These are phyloP conservation scores for Phaethon lepturus DNA, from an alignment of 2,113 vertebrate genomes.

Conservation along the genomic window DNA sequence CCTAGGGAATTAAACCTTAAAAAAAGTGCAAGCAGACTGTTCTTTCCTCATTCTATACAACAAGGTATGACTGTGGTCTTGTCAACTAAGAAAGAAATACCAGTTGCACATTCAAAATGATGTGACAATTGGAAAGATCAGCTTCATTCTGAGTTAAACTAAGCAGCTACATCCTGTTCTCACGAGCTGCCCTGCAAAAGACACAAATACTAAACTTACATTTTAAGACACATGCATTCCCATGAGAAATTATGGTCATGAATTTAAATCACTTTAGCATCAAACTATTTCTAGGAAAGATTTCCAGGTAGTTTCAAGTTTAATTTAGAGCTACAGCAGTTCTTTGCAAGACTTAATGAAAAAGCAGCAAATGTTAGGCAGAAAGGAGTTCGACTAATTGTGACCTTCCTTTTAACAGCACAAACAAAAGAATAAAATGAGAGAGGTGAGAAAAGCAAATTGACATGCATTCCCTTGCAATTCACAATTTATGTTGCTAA, in stretches of 20 bases:
- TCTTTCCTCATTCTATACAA: background rate
- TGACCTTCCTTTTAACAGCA: background rate
- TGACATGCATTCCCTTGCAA: background rate
- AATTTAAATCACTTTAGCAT: background rate
- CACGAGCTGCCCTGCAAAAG: background rate
- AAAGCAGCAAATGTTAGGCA: background rate
- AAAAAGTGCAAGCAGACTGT: background rate
- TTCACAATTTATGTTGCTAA: background rate
- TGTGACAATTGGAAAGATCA: background rate
- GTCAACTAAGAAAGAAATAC: background rate
- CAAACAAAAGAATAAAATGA: background rate
- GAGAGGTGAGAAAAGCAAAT: background rate
- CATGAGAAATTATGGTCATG: background rate
- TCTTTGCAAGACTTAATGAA: background rate
- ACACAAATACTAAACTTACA: background rate
- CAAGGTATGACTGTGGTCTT: background rate
- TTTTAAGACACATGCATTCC: accelerated
- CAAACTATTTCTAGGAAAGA: background rate
- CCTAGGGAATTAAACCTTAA: background rate
- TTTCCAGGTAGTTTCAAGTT: background rate
- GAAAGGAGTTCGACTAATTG: background rate
- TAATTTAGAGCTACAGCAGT: background rate
- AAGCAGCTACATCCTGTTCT: background rate
- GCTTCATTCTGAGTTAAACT: background rate
- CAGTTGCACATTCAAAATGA: background rate